These are phyloP conservation scores for Phortica variegata DNA, from an alignment of 1,140 invertebrate species.

Conservation along the genomic window DNA sequence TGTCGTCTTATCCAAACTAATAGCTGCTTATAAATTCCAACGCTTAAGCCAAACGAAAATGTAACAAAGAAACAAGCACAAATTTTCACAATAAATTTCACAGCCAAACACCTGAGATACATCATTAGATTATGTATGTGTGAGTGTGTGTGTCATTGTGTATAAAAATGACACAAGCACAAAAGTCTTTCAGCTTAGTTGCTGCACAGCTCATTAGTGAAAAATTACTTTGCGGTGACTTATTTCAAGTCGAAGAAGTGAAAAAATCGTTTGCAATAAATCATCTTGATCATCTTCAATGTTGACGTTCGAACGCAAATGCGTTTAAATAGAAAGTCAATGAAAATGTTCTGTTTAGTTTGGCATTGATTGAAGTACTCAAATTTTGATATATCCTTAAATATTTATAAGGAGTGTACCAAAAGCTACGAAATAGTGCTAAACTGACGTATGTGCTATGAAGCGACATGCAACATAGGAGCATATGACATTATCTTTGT, in stretches of 20 bases:
- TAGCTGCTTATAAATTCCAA: conserved; percentile 44
- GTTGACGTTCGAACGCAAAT: too few relatives aligned
- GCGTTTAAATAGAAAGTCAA: too few relatives aligned
- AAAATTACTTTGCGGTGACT: conserved; percentile 54
- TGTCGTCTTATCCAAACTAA: conserved; percentile 41
- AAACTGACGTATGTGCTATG: too few relatives aligned
- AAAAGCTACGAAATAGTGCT: too few relatives aligned
- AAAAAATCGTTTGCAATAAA: too few relatives aligned
- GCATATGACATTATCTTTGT: too few relatives aligned
- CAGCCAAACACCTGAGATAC: conserved; percentile 54
- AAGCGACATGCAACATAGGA: too few relatives aligned
- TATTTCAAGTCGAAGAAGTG: conserved; percentile 28
- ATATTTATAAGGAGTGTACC: too few relatives aligned
- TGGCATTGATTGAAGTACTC: too few relatives aligned
- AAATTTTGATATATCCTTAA: too few relatives aligned
- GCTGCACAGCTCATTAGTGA: conserved; percentile 46
- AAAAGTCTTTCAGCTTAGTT: not conserved
- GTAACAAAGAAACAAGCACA: conserved; percentile 32
- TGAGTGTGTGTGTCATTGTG: not conserved
- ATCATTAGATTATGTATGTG: conserved; percentile 49
- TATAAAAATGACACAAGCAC: not conserved
- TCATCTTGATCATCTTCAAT: too few relatives aligned
- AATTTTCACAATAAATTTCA: conserved; percentile 54
- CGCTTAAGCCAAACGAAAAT: conserved; percentile 38
- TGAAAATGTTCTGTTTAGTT: too few relatives aligned